These are phyloP conservation scores for Pristionchus exspectatus DNA, from an alignment of 2,888 invertebrate species.

Conservation along the genomic window DNA sequence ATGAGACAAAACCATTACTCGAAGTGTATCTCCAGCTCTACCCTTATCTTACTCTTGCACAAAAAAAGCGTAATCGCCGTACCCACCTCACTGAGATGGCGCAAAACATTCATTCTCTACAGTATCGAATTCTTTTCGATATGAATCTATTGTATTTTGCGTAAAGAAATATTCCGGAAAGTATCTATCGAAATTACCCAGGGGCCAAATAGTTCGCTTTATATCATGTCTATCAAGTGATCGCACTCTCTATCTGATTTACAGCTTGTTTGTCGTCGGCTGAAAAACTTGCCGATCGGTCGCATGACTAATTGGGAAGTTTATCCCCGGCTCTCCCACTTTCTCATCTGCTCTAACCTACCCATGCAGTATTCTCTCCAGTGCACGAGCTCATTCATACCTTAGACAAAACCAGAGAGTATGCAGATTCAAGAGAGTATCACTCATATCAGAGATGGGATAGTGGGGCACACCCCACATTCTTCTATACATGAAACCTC, in stretches of 20 bases:
- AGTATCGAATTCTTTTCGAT: no score
- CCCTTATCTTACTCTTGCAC: neutral
- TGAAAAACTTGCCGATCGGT: neutral
- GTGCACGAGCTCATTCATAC: neutral
- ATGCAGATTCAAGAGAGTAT: neutral
- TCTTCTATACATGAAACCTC: neutral
- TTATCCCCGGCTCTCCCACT: neutral
- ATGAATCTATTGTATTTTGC: neutral
- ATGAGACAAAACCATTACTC: neutral
- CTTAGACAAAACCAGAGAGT: neutral
- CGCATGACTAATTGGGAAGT: constrained; percentile 31
- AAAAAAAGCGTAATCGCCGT: neutral
- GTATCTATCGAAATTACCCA: neutral
- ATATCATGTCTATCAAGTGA: neutral
- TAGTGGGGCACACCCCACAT: constrained; percentile 40
- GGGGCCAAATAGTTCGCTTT: neutral
- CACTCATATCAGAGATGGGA: neutral
- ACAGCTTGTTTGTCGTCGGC: constrained; percentile 12
- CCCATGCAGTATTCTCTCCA: no score
- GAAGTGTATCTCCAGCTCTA: neutral
- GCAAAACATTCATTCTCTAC: no score
- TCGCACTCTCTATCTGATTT: neutral
- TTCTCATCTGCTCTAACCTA: neutral
- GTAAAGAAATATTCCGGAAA: neutral
- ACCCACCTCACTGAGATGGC: no score